phyloP scores from a whole-genome alignment of 2,888 invertebrate genomes.

The Drosophila cracens region DNA sequence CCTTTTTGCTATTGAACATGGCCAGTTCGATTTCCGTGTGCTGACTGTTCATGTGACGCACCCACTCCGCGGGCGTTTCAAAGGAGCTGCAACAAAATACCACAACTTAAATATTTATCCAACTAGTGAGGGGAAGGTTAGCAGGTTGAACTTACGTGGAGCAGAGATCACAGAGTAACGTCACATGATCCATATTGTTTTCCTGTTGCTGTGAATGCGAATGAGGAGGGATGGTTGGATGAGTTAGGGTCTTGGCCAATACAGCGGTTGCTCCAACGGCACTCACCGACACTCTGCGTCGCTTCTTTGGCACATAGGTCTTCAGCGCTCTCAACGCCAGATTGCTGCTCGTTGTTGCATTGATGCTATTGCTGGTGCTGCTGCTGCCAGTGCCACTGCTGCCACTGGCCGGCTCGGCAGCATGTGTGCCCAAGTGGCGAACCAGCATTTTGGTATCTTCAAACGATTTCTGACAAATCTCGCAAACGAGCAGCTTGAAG shows the following conservation, averaged over 20 bases:
- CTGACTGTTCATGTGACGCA: constrained; percentile 92
- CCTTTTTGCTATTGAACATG: constrained; percentile 85
- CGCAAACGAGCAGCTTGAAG: constrained; percentile 92
- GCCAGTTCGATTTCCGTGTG: constrained; percentile 93
- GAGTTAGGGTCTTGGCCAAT: constrained; percentile 50
- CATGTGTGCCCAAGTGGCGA: constrained; percentile 92
- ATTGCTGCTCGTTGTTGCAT: constrained; percentile 39
- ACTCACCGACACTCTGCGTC: constrained; percentile 87
- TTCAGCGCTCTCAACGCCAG: constrained; percentile 68
- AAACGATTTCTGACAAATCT: constrained; percentile 93
- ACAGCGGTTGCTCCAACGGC: constrained; percentile 45
- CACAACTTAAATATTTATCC: not conserved
- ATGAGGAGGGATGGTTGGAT: constrained; percentile 49
- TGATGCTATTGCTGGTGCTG: constrained; percentile 37
- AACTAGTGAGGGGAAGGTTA: too few species aligned
- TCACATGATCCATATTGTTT: constrained; percentile 87
- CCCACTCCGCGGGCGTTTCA: constrained; percentile 94
- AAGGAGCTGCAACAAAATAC: constrained; percentile 84
- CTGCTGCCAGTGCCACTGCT: constrained; percentile 15
- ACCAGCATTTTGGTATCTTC: constrained; percentile 93
- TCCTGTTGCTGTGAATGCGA: constrained; percentile 86
- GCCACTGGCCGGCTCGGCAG: constrained; percentile 85
- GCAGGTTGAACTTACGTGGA: constrained; percentile 86
- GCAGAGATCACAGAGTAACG: constrained; percentile 91
- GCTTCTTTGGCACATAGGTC: constrained; percentile 84